Percentiles rank a stretch among this genome's conserved stretches.
These are phyloP conservation scores for Malacoctenus gilli DNA, from an alignment of 2,797 vertebrate genomes.

Conservation along the genomic window DNA sequence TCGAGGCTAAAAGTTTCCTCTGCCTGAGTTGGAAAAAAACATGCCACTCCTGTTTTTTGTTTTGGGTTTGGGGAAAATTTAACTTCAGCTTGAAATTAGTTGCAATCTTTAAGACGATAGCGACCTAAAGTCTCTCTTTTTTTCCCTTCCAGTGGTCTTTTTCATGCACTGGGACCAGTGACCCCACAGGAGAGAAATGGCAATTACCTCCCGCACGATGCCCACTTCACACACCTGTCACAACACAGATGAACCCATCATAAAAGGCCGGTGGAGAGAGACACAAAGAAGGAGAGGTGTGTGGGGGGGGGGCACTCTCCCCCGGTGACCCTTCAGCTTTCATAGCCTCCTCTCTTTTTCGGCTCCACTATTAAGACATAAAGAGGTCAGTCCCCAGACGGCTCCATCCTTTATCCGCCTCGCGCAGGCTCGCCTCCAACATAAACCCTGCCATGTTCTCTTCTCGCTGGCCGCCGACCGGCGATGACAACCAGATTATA, in stretches of 20 bases:
- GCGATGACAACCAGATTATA: slow-evolving; percentile 8
- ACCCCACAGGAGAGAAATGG: slow-evolving; percentile 66
- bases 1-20: no score
- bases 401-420: slow-evolving; percentile 43
- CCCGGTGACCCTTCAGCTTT: slow-evolving; percentile 70
- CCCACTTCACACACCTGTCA: slow-evolving; percentile 78
- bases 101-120: slow-evolving; percentile 7
- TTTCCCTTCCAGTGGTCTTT: slow-evolving; percentile 44
- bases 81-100: no score
- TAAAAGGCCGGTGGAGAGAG: slow-evolving; percentile 54
- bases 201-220: slow-evolving; percentile 68
- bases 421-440: slow-evolving; percentile 33
- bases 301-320: no score
- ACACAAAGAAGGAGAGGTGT: slow-evolving; percentile 53
- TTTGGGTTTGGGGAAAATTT: slow-evolving; percentile 31
- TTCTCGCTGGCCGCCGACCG: slow-evolving; percentile 10
- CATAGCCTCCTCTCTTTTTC: slow-evolving; percentile 62
- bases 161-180: slow-evolving; percentile 60
- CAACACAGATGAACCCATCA: slow-evolving; percentile 71
- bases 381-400: slow-evolving; percentile 66
- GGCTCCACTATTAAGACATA: slow-evolving; percentile 67
- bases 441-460: slow-evolving; percentile 17
- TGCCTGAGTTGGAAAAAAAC: no score
- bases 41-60: no score
- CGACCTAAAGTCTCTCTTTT: slow-evolving; percentile 21